These are phyloP conservation scores for Amphipoea oculea DNA, from an alignment of 2,888 invertebrate species.

Conservation along the genomic window DNA sequence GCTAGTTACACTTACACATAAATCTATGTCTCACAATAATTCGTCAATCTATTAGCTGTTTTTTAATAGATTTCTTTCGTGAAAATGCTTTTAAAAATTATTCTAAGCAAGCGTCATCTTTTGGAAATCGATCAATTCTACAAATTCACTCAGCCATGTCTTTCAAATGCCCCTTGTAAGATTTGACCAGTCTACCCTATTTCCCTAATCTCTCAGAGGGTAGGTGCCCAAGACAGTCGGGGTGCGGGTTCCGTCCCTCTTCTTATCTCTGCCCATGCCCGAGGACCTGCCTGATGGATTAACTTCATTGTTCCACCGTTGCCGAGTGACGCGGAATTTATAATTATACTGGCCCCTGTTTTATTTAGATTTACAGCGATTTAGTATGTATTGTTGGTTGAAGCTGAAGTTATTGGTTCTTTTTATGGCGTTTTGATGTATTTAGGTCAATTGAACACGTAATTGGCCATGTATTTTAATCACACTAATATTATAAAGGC, in stretches of 20 bases:
- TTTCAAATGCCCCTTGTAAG: too few relatives aligned
- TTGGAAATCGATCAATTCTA: too few relatives aligned
- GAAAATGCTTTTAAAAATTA: too few relatives aligned
- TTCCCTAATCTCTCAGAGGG: conserved; percentile 70
- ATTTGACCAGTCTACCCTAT: conserved; percentile 54
- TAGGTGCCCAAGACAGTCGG: conserved; percentile 83
- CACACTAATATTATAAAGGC: too few relatives aligned
- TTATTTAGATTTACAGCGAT: conserved; percentile 73
- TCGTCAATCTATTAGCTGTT: too few relatives aligned
- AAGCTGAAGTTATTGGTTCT: conserved; percentile 6
- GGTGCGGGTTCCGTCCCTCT: conserved; percentile 86
- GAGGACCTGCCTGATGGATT: conserved; percentile 89
- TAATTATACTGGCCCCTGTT: conserved; percentile 83
- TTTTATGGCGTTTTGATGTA: conserved; percentile 10
- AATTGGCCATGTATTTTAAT: conserved; percentile 1
- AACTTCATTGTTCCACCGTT: conserved; percentile 89
- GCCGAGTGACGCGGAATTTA: conserved; percentile 89
- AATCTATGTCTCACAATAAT: too few relatives aligned
- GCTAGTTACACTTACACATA: too few relatives aligned
- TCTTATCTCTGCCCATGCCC: conserved; percentile 89
- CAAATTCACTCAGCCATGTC: too few relatives aligned
- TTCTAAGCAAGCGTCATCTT: too few relatives aligned
- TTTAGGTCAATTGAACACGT: conserved; percentile 4
- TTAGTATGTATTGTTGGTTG: conserved; percentile 57
- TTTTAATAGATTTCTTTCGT: too few relatives aligned